Evolutionary conservation across 2,797 vertebrate species (phyloP).

Genomic region (Ciconia nigra): DNA sequence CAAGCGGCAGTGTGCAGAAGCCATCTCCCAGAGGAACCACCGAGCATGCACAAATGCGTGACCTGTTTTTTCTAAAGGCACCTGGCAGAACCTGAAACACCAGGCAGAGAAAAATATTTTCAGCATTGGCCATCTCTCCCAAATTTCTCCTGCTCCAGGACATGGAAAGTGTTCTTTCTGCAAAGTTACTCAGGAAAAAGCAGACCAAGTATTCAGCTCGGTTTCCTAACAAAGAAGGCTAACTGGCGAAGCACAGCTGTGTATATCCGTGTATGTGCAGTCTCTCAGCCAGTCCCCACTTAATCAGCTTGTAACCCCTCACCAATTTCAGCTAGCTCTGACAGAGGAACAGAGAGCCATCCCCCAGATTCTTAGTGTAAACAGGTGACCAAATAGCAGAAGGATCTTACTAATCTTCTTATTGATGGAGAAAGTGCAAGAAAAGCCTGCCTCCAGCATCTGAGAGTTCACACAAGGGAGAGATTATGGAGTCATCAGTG

Average conservation of each 20-base stretch:
- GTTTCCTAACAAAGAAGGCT: not conserved
- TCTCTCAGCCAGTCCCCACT: not conserved
- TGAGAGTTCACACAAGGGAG: not conserved
- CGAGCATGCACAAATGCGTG: not conserved
- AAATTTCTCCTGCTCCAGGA: not conserved
- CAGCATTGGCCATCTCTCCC: not conserved
- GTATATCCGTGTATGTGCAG: not conserved
- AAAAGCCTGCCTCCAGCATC: not conserved
- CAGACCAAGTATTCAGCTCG: not conserved
- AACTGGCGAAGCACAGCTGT: not conserved
- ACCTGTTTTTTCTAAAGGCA: not conserved
- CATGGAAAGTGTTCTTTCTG: not conserved
- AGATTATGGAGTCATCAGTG: fast-evolving
- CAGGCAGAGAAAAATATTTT: not conserved
- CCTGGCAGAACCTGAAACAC: not conserved
- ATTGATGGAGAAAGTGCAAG: not conserved
- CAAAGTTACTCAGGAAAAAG: not conserved
- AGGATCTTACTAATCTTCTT: not conserved
- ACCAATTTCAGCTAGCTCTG: not conserved
- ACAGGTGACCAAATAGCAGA: not conserved
- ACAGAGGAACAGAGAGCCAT: not conserved
- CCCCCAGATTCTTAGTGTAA: not conserved
- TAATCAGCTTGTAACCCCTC: not conserved
- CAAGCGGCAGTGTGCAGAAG: not conserved
- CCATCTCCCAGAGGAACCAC: not conserved